Percentiles rank a stretch among this genome's conserved stretches.
Evolutionary conservation across 2,113 vertebrate species (phyloP).

Genomic region (Polyodon spathula): DNA sequence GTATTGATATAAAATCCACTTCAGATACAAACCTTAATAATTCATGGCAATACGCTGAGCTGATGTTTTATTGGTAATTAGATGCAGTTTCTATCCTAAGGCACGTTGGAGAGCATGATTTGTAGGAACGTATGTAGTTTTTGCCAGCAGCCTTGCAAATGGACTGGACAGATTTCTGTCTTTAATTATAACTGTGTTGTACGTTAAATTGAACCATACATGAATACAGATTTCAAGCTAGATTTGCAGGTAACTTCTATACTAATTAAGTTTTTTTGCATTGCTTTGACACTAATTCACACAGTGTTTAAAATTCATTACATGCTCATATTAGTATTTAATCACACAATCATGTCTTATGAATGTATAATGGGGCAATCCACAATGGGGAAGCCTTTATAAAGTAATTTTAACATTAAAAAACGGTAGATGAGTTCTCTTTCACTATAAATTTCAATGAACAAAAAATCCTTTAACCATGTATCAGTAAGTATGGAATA

Average conservation of each 20-base stretch:
- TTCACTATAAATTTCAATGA: too few species aligned
- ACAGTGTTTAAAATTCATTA: too few species aligned
- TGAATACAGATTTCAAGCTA: slow-evolving; percentile 45
- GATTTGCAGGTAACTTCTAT: slow-evolving; percentile 33
- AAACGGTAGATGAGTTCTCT: too few species aligned
- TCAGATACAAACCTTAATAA: slow-evolving; percentile 75
- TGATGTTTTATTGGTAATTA: slow-evolving; percentile 86
- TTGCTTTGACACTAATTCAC: too few species aligned
- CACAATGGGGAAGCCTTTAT: too few species aligned
- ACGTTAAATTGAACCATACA: slow-evolving; percentile 50
- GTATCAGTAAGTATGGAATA: too few species aligned
- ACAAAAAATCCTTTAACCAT: too few species aligned
- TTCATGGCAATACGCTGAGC: slow-evolving; percentile 78
- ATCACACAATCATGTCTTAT: too few species aligned
- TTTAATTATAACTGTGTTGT: slow-evolving; percentile 63
- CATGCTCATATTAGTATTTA: too few species aligned
- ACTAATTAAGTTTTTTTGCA: slow-evolving; percentile 25
- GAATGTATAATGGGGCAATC: too few species aligned
- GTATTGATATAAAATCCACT: slow-evolving; percentile 64
- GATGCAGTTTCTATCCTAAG: slow-evolving; percentile 52
- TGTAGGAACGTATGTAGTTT: slow-evolving; percentile 69
- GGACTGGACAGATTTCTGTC: slow-evolving; percentile 40
- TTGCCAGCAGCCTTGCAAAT: slow-evolving; percentile 49
- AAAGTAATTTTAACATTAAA: too few species aligned
- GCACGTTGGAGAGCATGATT: slow-evolving; percentile 61